Base-by-base conservation (phyloP, 1,140 invertebrate genomes). In the Camponotus pennsylvanicus region DNA sequence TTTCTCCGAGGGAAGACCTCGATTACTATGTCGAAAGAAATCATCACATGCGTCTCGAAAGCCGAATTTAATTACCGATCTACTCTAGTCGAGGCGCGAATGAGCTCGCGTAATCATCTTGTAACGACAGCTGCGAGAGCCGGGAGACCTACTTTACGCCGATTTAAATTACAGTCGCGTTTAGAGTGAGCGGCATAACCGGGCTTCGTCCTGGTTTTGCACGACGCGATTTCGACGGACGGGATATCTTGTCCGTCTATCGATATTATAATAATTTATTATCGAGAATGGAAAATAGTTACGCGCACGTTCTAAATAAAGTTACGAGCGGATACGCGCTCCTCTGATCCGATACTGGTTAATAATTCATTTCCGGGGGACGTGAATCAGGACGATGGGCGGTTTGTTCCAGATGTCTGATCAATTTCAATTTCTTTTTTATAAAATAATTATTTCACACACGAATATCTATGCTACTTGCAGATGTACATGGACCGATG, bases 401-500 rank as follows among this genome's bases (percentile, higher is more conserved):
- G 13, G 15, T 49, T 73, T n/a, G 52, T 40, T 37, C 79, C 27
- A 42, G 37, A 71, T 73, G 70, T 21, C 34, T 18, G 6, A 55
- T n/a, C 21, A 15, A 1, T 13, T 52, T 45, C 11, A 27, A 42
- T 45, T 73, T 18, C 73, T 6, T 34, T 40, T 59, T 42, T 8
- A n/a, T 13, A 1, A 32, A 80, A 32, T 27, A 11, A 57, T 71
- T 32, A 27, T 15, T 42, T 27, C 0, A 2, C 11, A 71, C 34
- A 21, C 42, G 0, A 49, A 27, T 52, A 15, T 80, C 18, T 45
- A 64, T 78, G 77, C 84, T 77, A 59, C 90, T 92, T 89, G 0
- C 88, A 95, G 95, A 94, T 92, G 91, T 95, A 88, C 94, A 95
- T 69, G 91, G 91, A 37, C 91, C 92, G 45, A 92, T 95, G 80